Conservation (phyloP, 64 coral and sea anemone genomes). For the Anthopleura sola region DNA sequence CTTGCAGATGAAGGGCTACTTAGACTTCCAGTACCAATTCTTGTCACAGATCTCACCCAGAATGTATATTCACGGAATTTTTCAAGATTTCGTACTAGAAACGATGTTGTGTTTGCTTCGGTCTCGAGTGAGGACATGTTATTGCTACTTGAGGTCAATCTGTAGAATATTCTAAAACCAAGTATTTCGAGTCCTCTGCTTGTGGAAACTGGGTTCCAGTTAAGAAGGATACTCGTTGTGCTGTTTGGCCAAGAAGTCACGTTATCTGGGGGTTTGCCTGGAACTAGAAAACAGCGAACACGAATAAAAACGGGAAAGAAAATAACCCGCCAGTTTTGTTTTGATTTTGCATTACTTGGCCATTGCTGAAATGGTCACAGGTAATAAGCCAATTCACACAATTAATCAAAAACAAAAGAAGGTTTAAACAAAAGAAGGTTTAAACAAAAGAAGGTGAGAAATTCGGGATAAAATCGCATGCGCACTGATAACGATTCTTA, state of each 20-base stretch:
- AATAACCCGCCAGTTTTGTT: no score
- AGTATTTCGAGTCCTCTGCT: neutral
- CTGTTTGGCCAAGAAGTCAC: constrained; percentile 41
- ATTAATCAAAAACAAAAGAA: no score
- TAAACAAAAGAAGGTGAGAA: no score
- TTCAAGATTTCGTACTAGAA: neutral
- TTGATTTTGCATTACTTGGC: no score
- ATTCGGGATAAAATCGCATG: no score
- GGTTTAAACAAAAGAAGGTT: no score
- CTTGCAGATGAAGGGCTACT: neutral
- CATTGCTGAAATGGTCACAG: no score
- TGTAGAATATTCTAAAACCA: neutral
- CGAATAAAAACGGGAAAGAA: neutral
- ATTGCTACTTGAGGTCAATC: neutral
- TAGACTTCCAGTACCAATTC: neutral
- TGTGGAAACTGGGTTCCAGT: neutral
- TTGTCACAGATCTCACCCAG: neutral
- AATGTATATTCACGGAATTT: neutral
- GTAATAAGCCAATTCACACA: no score
- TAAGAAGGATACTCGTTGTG: constrained; percentile 56
- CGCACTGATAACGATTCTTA: no score
- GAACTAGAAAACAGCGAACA: constrained; percentile 22
- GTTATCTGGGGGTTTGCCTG: constrained; percentile 45
- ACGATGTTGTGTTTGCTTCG: neutral
- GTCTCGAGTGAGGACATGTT: neutral